Evolutionary conservation across 1,140 invertebrate genomes (phyloP).

Genomic region (Sycophila sp.): DNA sequence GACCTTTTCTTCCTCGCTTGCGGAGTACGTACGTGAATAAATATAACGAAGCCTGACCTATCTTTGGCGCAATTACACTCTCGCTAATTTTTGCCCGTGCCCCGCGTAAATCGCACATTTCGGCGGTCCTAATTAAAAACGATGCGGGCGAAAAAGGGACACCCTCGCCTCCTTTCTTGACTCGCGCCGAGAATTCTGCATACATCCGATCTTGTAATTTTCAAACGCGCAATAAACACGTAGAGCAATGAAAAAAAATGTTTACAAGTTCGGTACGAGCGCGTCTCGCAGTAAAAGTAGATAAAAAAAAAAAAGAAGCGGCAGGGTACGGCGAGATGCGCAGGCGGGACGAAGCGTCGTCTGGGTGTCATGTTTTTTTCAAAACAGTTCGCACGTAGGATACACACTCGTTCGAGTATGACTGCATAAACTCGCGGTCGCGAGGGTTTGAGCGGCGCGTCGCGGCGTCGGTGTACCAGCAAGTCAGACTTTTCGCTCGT

Average conservation of each 20-base stretch:
- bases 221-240: too few relatives aligned
- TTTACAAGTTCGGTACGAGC: not conserved
- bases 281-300: not conserved
- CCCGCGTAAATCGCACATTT: constrained; percentile 20
- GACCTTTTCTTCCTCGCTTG: constrained; percentile 18
- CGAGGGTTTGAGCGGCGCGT: not conserved
- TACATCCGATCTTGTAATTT: not conserved
- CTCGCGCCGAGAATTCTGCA: not conserved
- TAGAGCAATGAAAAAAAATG: too few relatives aligned
- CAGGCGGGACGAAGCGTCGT: not conserved
- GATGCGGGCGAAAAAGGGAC: not conserved
- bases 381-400: constrained; percentile 35
- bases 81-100: not conserved
- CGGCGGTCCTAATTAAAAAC: constrained; percentile 29
- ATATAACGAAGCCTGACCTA: constrained; percentile 35
- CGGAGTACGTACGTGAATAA: constrained; percentile 23
- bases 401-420: constrained; percentile 29
- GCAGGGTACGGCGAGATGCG: not conserved
- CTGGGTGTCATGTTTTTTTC: constrained; percentile 26
- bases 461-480: not conserved
- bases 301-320: not conserved
- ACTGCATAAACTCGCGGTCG: constrained; percentile 22
- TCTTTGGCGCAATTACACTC: constrained; percentile 33
- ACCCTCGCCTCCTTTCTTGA: not conserved
- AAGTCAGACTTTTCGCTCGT: constrained; percentile 31